These are phyloP conservation scores for Oscheius sp. DNA, from an alignment of 2,888 invertebrate genomes.

Conservation along the genomic window DNA sequence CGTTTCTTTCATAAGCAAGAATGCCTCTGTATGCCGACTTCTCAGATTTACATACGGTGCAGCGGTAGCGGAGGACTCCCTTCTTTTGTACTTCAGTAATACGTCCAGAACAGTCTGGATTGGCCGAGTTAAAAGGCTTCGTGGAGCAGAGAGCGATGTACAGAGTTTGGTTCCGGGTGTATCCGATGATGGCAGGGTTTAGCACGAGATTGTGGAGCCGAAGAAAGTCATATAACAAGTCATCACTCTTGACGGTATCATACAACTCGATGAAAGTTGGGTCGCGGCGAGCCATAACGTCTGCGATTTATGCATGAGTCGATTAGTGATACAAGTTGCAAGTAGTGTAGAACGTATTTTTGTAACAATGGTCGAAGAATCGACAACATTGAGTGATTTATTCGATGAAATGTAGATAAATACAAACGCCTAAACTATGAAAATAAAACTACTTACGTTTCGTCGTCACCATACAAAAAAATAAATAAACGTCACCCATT, in stretches of 20 bases:
- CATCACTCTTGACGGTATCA: not conserved
- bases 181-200: not conserved
- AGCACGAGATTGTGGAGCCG: not conserved
- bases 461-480: too few species aligned
- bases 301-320: too few species aligned
- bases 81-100: not conserved
- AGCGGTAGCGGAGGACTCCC: not conserved
- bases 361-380: too few species aligned
- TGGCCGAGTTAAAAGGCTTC: not conserved
- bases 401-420: too few species aligned
- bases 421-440: too few species aligned
- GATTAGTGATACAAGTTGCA: too few species aligned
- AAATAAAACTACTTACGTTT: too few species aligned
- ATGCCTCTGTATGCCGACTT: not conserved
- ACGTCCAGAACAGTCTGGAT: not conserved
- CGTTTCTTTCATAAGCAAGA: not conserved
- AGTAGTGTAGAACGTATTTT: too few species aligned
- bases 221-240: not conserved
- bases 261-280: not conserved
- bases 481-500: too few species aligned
- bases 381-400: too few species aligned
- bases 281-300: too few species aligned
- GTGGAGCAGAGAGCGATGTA: not conserved
- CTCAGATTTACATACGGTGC: not conserved
- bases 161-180: not conserved